Percentiles rank a stretch among this genome's conserved stretches.
Evolutionary conservation across 2,113 vertebrate species (phyloP).

Genomic region (Stegostoma tigrinum): DNA sequence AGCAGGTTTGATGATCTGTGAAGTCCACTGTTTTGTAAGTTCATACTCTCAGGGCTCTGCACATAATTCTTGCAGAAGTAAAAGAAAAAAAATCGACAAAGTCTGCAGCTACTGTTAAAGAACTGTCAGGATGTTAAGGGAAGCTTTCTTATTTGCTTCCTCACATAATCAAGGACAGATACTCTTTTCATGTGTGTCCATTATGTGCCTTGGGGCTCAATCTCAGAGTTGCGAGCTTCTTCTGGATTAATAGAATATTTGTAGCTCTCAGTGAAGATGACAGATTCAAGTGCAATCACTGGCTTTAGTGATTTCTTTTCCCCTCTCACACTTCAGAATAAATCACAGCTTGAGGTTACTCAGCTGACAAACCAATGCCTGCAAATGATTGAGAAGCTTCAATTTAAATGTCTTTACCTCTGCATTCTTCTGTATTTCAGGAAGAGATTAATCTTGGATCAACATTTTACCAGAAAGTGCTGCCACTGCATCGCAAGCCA

Average conservation of each 20-base stretch:
- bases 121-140: neutral
- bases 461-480: neutral
- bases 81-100: neutral
- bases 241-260: neutral
- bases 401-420: slow-evolving; percentile 22
- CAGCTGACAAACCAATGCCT: neutral
- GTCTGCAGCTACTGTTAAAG: neutral
- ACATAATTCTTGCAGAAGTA: neutral
- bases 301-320: neutral
- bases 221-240: neutral
- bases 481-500: neutral
- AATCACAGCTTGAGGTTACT: neutral
- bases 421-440: neutral
- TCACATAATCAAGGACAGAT: neutral
- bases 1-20: neutral
- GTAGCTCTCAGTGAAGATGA: neutral
- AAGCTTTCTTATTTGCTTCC: neutral
- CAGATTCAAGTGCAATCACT: neutral
- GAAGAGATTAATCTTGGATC: neutral
- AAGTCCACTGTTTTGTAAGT: neutral
- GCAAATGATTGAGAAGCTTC: slow-evolving; percentile 6
- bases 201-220: neutral
- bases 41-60: neutral
- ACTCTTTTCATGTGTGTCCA: neutral
- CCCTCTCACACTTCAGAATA: neutral